phyloP scores from a whole-genome alignment of 2,113 vertebrate species.

The Morone saxatilis region DNA sequence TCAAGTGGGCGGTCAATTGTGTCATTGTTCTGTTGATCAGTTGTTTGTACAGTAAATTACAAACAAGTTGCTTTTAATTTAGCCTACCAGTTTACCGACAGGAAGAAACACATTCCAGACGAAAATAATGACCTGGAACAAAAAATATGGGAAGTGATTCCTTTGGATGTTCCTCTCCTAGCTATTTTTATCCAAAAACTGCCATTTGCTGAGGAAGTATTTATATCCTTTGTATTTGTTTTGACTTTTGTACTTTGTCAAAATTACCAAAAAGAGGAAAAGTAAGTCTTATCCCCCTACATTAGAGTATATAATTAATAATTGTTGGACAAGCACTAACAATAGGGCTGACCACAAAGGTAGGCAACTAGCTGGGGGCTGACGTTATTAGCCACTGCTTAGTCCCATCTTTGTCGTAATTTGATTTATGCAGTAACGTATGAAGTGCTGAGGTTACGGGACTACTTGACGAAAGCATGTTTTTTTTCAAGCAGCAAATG shows the following conservation, averaged over 20 bases:
- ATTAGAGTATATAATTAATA: neutral
- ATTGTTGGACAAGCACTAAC: neutral
- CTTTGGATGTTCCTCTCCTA: neutral
- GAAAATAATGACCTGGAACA: conserved; percentile 62
- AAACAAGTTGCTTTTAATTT: conserved; percentile 61
- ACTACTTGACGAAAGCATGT: neutral
- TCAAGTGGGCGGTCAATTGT: conserved; percentile 71
- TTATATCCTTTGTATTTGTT: neutral
- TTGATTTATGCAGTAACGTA: neutral
- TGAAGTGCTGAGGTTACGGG: neutral
- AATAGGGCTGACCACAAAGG: neutral
- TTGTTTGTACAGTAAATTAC: conserved; percentile 62
- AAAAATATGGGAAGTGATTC: conserved; percentile 38
- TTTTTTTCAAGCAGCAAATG: too few species aligned
- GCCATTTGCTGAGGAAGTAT: neutral
- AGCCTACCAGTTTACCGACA: conserved; percentile 17
- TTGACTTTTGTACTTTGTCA: neutral
- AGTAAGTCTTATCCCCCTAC: neutral
- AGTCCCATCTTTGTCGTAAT: neutral
- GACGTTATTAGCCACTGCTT: too few species aligned
- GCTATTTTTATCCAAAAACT: neutral
- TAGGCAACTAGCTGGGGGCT: too few species aligned
- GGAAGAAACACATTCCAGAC: conserved; percentile 38
- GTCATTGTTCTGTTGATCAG: conserved; percentile 54
- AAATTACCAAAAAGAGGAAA: neutral